These are phyloP conservation scores for Troides oblongomaculatus DNA, from an alignment of 2,888 invertebrate species.

Conservation along the genomic window DNA sequence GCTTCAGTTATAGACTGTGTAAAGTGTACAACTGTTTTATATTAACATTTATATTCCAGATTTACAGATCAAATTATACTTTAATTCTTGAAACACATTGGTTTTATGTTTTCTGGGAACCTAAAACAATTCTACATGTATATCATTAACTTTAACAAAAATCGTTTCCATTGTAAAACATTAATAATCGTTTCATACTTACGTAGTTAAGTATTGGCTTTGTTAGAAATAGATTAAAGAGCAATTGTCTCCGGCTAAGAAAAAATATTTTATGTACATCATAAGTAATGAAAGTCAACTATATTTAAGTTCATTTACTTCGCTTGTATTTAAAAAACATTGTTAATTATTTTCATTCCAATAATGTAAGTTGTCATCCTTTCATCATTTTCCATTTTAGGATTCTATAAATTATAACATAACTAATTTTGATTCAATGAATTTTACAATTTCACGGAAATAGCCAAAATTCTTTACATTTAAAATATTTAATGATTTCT, in stretches of 20 bases:
- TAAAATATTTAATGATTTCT: not conserved
- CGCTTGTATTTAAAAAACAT: constrained; percentile 10
- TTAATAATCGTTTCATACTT: constrained; percentile 1
- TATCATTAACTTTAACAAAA: constrained; percentile 41
- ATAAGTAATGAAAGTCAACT: constrained; percentile 8
- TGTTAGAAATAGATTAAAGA: constrained; percentile 5
- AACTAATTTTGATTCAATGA: not conserved
- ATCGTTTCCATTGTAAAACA: constrained; percentile 4
- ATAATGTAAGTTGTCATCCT: constrained; percentile 1
- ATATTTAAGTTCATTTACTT: constrained; percentile 1
- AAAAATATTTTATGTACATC: constrained; percentile 9
- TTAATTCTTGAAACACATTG: constrained; percentile 46
- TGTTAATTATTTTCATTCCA: constrained; percentile 24
- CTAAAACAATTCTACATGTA: constrained; percentile 34
- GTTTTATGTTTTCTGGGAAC: constrained; percentile 47
- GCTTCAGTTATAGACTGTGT: constrained; percentile 62
- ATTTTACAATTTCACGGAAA: not conserved
- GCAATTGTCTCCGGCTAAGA: not conserved
- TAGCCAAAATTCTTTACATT: not conserved
- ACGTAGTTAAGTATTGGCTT: constrained; percentile 26
- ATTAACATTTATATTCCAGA: constrained; percentile 55
- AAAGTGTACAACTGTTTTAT: constrained; percentile 63
- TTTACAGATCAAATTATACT: constrained; percentile 51
- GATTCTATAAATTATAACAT: not conserved
- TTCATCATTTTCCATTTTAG: not conserved